phyloP scores from a whole-genome alignment of 2,888 invertebrate species.

The Altica lythri region DNA sequence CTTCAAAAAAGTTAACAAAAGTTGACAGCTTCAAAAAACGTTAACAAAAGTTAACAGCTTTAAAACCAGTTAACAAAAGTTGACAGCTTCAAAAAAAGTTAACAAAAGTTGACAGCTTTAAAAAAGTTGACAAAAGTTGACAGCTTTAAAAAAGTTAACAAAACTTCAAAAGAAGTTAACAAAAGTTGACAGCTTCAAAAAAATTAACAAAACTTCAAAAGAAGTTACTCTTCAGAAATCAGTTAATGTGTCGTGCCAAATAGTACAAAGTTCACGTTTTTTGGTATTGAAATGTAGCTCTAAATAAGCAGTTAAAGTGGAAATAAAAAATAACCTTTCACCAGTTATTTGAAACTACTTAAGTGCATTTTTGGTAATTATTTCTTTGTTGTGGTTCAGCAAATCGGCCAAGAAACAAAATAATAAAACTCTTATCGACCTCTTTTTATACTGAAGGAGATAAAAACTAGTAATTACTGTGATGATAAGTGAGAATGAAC shows the following conservation, averaged over 20 bases:
- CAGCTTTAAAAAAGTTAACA: too few species aligned
- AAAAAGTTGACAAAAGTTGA: too few species aligned
- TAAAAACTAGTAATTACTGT: neutral
- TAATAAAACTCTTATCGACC: neutral
- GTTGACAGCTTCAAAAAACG: too few species aligned
- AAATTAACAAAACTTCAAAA: too few species aligned
- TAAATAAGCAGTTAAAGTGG: neutral
- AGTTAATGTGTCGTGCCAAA: neutral
- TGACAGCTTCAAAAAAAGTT: too few species aligned
- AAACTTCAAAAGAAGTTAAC: too few species aligned
- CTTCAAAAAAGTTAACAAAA: too few species aligned
- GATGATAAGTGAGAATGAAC: neutral
- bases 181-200: too few species aligned
- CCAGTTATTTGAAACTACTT: neutral
- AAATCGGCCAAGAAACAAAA: neutral
- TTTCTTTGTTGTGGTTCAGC: neutral
- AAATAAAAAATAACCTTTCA: neutral
- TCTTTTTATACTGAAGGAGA: neutral
- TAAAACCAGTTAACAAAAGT: too few species aligned
- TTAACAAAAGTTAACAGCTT: too few species aligned
- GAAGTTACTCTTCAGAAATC: neutral
- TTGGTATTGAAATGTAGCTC: neutral
- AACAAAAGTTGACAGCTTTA: too few species aligned
- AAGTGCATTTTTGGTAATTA: neutral
- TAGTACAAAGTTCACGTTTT: neutral